Percentiles rank a stretch among this genome's conserved stretches.
Evolutionary conservation across 30 jellyfish, hydroid and myxozoan genomes (phyloP).

Genomic region (Kudoa iwatai): DNA sequence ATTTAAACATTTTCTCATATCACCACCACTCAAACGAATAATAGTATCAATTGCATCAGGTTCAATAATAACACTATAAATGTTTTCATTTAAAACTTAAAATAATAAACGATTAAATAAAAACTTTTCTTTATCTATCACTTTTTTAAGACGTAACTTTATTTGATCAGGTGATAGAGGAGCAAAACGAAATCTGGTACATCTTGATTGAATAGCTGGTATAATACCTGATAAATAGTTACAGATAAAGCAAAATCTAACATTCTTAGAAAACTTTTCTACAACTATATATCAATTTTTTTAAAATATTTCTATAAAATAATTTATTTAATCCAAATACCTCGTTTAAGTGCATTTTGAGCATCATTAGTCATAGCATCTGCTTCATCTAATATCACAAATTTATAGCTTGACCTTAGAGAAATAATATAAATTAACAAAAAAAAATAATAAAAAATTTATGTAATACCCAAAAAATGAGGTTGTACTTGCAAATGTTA

Average conservation of each 20-base stretch:
- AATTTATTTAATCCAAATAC: slow-evolving; percentile 2
- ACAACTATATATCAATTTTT: slow-evolving; percentile 53
- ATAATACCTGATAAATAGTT: slow-evolving; percentile 69
- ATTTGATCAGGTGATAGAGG: slow-evolving; percentile 56
- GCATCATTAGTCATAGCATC: slow-evolving; percentile 99
- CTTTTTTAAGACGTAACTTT: slow-evolving; percentile 42
- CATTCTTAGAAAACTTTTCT: slow-evolving; percentile 83
- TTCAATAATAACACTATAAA: slow-evolving; percentile 19
- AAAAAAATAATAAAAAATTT: neutral
- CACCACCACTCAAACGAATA: slow-evolving; percentile 46
- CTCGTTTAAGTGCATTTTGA: slow-evolving; percentile 82
- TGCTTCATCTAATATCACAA: slow-evolving; percentile 89
- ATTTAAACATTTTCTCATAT: slow-evolving; percentile 59
- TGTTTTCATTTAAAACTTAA: neutral
- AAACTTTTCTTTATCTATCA: slow-evolving; percentile 43
- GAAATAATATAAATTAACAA: neutral
- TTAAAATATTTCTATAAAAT: too few species aligned
- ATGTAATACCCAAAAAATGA: slow-evolving; percentile 27
- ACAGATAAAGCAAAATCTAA: slow-evolving; percentile 83
- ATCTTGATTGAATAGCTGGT: slow-evolving; percentile 96
- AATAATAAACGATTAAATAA: neutral
- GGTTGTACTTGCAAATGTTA: slow-evolving; percentile 77
- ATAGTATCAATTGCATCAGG: slow-evolving; percentile 35
- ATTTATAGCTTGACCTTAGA: slow-evolving; percentile 50
- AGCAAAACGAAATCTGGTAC: slow-evolving; percentile 85